These are phyloP conservation scores for Aricia artaxerxes DNA, from an alignment of 2,888 invertebrate genomes.

Conservation along the genomic window DNA sequence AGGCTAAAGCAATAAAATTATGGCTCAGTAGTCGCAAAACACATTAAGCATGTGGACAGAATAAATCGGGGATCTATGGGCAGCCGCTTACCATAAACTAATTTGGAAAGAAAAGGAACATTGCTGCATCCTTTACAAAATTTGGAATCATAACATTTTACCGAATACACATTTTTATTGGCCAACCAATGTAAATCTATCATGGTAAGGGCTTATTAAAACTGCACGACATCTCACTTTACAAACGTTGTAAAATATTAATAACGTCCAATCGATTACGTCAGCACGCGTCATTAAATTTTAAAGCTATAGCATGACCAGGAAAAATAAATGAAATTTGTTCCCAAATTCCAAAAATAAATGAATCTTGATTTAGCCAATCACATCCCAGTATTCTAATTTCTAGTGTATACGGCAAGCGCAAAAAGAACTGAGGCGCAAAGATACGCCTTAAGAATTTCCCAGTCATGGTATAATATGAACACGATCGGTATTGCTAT, in stretches of 20 bases:
- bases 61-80: slow-evolving; percentile 43
- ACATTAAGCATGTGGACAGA: slow-evolving; percentile 43
- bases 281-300: neutral
- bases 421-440: neutral
- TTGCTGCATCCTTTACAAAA: slow-evolving; percentile 13
- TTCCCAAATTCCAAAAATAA: neutral
- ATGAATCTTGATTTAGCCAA: neutral
- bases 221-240: slow-evolving; percentile 44
- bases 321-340: neutral
- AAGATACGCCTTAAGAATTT: neutral
- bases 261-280: slow-evolving; percentile 2
- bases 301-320: slow-evolving; percentile 1
- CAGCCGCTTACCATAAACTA: slow-evolving; percentile 45
- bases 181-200: slow-evolving; percentile 26
- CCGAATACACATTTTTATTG: neutral
- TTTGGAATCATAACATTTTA: neutral
- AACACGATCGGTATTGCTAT: neutral
- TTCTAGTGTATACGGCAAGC: no score
- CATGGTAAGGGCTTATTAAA: slow-evolving; percentile 44
- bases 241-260: slow-evolving; percentile 30
- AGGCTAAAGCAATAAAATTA: slow-evolving; percentile 33
- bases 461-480: neutral
- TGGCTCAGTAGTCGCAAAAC: slow-evolving; percentile 48
- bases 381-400: neutral
- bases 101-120: slow-evolving; percentile 27